A percentile compares a stretch with the other conserved stretches of the same genome.
These are phyloP conservation scores for Ophion ellenae DNA, from an alignment of 2,888 invertebrate species.

Conservation along the genomic window DNA sequence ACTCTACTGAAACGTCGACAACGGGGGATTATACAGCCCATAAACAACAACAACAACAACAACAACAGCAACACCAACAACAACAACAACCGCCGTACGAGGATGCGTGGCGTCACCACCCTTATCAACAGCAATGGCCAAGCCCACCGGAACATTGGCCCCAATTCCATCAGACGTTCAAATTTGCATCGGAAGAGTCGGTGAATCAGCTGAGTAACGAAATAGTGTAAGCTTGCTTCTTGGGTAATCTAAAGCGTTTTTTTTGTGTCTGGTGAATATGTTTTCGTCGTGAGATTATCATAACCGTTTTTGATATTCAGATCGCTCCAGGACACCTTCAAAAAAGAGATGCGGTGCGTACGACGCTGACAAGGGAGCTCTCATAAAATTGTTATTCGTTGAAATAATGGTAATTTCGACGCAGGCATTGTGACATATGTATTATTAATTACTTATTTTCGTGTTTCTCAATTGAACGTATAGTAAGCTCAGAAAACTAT, in stretches of 20 bases:
- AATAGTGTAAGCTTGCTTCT: slow-evolving; percentile 8
- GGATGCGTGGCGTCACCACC: background rate
- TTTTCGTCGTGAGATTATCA: too few species aligned
- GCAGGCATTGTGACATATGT: too few species aligned
- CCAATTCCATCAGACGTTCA: slow-evolving; percentile 71
- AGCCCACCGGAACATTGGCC: slow-evolving; percentile 74
- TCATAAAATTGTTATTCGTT: too few species aligned
- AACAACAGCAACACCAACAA: slow-evolving; percentile 28
- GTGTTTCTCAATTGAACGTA: too few species aligned
- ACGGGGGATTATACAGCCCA: slow-evolving; percentile 34
- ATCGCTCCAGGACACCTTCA: too few species aligned
- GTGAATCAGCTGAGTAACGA: slow-evolving; percentile 14
- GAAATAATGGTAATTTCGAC: too few species aligned
- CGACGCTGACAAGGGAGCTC: too few species aligned
- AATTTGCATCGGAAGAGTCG: slow-evolving; percentile 20
- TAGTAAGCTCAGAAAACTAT: too few species aligned
- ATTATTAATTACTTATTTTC: too few species aligned
- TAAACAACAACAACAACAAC: slow-evolving; percentile 32
- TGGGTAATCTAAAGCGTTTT: background rate
- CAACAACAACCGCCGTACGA: slow-evolving; percentile 62
- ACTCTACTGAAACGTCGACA: background rate
- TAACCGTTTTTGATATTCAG: too few species aligned
- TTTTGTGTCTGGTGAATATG: too few species aligned
- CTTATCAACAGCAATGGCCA: slow-evolving; percentile 73
- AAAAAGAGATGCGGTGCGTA: too few species aligned